phyloP scores from a whole-genome alignment of 2,888 invertebrate genomes.

The Agrilus biguttatus region DNA sequence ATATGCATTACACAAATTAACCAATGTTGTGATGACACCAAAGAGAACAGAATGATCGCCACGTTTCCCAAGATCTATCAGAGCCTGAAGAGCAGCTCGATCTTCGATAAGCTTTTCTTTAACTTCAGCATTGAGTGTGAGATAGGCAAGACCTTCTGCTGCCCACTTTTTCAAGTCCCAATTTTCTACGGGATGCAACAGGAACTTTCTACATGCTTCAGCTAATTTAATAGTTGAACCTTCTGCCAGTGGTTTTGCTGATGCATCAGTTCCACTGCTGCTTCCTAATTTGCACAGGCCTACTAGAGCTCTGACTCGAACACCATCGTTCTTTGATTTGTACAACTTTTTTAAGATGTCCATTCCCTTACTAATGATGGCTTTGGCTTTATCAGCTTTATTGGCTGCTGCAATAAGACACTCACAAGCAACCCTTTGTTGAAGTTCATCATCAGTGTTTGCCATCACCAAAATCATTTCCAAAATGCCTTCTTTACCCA shows the following conservation, averaged over 20 bases:
- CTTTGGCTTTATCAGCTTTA: slow-evolving; percentile 91
- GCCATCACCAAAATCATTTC: slow-evolving; percentile 98
- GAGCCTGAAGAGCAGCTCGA: slow-evolving; percentile 60
- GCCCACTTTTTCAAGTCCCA: slow-evolving; percentile 90
- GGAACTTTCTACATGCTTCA: slow-evolving; percentile 82
- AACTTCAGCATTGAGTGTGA: slow-evolving; percentile 95
- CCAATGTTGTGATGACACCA: slow-evolving; percentile 86
- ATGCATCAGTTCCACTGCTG: slow-evolving; percentile 89
- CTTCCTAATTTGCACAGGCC: slow-evolving; percentile 94
- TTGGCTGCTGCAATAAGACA: slow-evolving; percentile 93
- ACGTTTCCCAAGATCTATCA: slow-evolving; percentile 77
- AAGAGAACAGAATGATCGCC: slow-evolving; percentile 81
- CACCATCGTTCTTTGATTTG: slow-evolving; percentile 75
- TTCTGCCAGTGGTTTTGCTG: slow-evolving; percentile 88
- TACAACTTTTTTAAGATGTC: slow-evolving; percentile 90
- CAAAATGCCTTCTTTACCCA: slow-evolving; percentile 75
- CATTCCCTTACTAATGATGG: slow-evolving; percentile 70
- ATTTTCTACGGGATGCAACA: slow-evolving; percentile 77
- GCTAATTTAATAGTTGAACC: slow-evolving; percentile 86
- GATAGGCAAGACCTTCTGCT: slow-evolving; percentile 89
- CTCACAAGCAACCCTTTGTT: slow-evolving; percentile 88
- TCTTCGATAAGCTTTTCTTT: slow-evolving; percentile 93
- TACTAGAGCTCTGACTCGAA: slow-evolving; percentile 77
- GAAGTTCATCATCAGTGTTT: slow-evolving; percentile 74
- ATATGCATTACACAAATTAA: slow-evolving; percentile 94